phyloP scores from a whole-genome alignment of 2,888 invertebrate species.

The Pocota personata region DNA sequence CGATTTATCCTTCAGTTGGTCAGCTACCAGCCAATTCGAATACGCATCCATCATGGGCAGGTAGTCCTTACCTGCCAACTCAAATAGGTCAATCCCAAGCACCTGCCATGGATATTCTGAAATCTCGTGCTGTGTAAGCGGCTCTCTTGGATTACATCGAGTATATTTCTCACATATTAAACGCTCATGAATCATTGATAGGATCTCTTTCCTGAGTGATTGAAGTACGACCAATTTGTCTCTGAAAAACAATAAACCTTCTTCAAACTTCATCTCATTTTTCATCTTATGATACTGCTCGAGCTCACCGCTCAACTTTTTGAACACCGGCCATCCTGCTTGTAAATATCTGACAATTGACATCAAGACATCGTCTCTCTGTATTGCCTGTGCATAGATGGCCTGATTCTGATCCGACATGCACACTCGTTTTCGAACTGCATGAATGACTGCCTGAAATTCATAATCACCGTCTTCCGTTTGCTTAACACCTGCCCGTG shows the following conservation, averaged over 20 bases:
- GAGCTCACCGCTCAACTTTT: no score
- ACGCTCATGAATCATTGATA: not conserved
- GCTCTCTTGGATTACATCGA: constrained; percentile 23
- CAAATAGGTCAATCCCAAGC: constrained; percentile 17
- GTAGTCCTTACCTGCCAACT: constrained; percentile 1
- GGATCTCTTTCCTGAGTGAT: not conserved
- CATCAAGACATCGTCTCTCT: not conserved
- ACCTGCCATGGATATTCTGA: constrained; percentile 19
- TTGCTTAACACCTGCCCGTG: not conserved
- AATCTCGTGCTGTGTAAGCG: constrained; percentile 9
- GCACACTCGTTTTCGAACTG: no score
- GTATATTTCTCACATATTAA: constrained; percentile 15
- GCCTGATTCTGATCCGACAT: no score
- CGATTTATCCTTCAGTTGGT: not conserved
- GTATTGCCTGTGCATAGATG: not conserved
- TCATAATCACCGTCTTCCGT: no score
- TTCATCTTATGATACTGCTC: constrained; percentile 12
- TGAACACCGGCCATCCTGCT: constrained; percentile 3
- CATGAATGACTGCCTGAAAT: no score
- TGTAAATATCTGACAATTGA: not conserved
- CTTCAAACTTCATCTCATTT: constrained; percentile 12
- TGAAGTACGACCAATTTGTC: constrained; percentile 15
- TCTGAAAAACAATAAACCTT: constrained; percentile 10
- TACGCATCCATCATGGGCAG: constrained; percentile 2
- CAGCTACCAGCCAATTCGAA: constrained; percentile 22